phyloP scores from a whole-genome alignment of 2,888 invertebrate species.

The Drosophila neoperkinsi region DNA sequence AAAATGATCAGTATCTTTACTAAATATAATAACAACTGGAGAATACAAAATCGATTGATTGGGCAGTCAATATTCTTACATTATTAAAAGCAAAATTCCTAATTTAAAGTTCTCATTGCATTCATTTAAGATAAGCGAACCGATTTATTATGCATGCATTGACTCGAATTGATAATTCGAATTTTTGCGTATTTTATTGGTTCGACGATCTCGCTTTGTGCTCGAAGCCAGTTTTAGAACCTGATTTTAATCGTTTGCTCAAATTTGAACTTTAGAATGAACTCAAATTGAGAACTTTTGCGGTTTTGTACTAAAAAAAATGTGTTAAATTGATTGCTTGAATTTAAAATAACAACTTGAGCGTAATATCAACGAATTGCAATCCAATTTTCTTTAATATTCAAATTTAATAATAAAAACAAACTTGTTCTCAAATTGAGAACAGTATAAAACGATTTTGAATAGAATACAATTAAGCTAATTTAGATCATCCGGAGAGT shows the following conservation, averaged over 20 bases:
- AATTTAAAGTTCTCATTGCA: neutral
- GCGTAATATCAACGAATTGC: neutral
- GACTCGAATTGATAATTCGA: neutral
- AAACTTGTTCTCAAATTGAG: constrained; percentile 13
- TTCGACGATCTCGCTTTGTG: constrained; percentile 16
- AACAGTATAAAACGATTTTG: neutral
- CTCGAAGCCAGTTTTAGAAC: constrained; percentile 27
- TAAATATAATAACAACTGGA: neutral
- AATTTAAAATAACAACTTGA: neutral
- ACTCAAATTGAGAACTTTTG: neutral
- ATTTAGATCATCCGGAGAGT: neutral
- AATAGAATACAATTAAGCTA: neutral
- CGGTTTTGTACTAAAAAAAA: neutral
- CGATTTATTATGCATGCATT: neutral
- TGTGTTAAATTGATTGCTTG: neutral
- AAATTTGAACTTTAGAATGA: constrained; percentile 1
- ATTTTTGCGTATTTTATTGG: neutral
- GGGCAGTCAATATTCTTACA: neutral
- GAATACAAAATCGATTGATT: too few relatives aligned
- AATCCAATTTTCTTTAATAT: neutral
- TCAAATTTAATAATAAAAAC: neutral
- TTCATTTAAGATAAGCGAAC: neutral
- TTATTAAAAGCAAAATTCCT: neutral
- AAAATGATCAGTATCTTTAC: neutral
- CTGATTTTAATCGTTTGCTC: constrained; percentile 17